Evolutionary conservation across 2,113 vertebrate species (phyloP).

Genomic region (Cyrtonyx montezumae): DNA sequence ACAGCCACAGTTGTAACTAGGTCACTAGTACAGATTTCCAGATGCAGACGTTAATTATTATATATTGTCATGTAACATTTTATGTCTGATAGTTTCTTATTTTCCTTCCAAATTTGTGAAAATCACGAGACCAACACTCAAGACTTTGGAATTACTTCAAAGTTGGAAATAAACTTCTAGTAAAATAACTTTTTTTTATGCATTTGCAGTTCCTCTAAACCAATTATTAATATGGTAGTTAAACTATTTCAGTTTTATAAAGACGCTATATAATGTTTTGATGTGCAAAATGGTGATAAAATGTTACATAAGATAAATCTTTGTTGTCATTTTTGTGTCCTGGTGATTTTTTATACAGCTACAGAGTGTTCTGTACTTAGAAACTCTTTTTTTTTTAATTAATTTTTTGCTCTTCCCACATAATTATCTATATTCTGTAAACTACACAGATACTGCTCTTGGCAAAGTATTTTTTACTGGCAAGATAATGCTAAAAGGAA

Average conservation of each 20-base stretch:
- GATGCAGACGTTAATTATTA: background rate
- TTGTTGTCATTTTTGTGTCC: background rate
- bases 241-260: background rate
- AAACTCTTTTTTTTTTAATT: constrained; percentile 20
- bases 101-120: background rate
- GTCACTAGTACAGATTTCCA: background rate
- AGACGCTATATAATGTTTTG: background rate
- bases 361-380: background rate
- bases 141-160: background rate
- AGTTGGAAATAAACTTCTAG: background rate
- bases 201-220: background rate
- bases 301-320: background rate
- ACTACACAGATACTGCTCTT: background rate
- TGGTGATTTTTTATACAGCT: background rate
- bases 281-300: constrained; percentile 8
- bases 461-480: background rate
- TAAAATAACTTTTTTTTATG: background rate
- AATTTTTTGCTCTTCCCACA: constrained; percentile 37
- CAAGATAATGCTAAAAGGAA: constrained; percentile 41
- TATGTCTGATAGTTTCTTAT: background rate
- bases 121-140: background rate
- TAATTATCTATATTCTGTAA: constrained; percentile 49
- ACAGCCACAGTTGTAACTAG: background rate
- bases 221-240: background rate
- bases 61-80: background rate